Evolutionary conservation across 1,140 invertebrate genomes (phyloP), one percentile per base, ranked within the genome.

Genomic region (Papilio glaucus): DNA sequence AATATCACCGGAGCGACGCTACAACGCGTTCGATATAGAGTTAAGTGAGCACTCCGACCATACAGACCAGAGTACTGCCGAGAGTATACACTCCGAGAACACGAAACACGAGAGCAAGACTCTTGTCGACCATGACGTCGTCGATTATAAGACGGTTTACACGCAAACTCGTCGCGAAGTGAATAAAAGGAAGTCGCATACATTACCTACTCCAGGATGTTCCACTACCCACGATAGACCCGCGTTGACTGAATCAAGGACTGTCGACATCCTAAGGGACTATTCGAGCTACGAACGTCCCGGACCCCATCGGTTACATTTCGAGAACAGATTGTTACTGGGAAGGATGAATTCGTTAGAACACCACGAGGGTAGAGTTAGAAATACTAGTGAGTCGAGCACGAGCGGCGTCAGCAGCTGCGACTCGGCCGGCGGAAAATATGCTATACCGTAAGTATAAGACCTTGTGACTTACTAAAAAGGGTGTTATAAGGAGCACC

Each of bases 351-450:
- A 89, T 69, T 92, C 90, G 0, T 71, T 91, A 13, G 92, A 93
- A 12, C 85, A 92, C 69, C 86, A 93, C 29, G 92, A 94, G 72
- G 93, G 94, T 0, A 77, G 93, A 38, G 88, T 90, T n/a, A 87
- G 93, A 68, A 92, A 94, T 57, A 93, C 95, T 73, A 97, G 96
- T 13, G 96, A 97, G 83, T 96, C 96, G 0, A 97, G 96, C 73
- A 96, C 95, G 1, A 97, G 96, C 77, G 96, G 96, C 29, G 95
- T 97, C 7, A 96, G 96, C 90, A 96, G 96, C 49, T 96, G 95
- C 82, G 96, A 97, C 86, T 97, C 96, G 0, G 94, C 95, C 26
- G 92, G 94, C 12, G 94, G 94, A 57, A 92, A 94, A 89, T 93
- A 93, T 81, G 86, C 89, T 65, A 85, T 93, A 81, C 92, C 93